Evolutionary conservation across 2,888 invertebrate species (phyloP).

Genomic region (Amiota minor): DNA sequence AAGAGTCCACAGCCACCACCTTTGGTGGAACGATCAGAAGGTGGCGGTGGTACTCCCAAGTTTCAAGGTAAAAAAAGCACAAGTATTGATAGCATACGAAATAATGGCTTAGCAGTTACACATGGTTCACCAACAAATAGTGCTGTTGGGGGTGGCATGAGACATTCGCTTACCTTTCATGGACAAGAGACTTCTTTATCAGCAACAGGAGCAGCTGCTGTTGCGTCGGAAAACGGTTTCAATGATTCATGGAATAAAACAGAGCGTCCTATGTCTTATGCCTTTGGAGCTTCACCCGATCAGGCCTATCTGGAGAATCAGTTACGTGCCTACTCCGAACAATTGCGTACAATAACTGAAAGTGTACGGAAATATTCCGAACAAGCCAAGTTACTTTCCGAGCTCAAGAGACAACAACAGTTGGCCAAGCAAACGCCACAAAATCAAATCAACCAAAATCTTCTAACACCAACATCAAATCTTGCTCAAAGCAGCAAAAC

Average conservation of each 20-base stretch:
- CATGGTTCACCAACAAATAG: neutral
- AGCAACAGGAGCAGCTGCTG: constrained; percentile 13
- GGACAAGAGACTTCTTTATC: constrained; percentile 55
- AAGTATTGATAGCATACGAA: constrained; percentile 66
- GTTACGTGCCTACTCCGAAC: constrained; percentile 72
- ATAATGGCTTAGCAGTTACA: constrained; percentile 32
- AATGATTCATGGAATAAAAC: constrained; percentile 50
- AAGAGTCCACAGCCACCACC: constrained; percentile 52
- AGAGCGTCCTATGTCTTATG: constrained; percentile 71
- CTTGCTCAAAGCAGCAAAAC: constrained; percentile 25
- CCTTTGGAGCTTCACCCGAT: constrained; percentile 70
- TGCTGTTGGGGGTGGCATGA: constrained; percentile 55
- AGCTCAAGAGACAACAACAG: constrained; percentile 72
- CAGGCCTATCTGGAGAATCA: constrained; percentile 73
- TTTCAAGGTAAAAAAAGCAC: constrained; percentile 62
- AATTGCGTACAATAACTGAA: constrained; percentile 72
- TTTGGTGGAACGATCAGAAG: neutral
- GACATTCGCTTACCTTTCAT: constrained; percentile 72
- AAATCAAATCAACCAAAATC: constrained; percentile 53
- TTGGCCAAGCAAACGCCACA: constrained; percentile 57
- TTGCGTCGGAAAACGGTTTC: constrained; percentile 45
- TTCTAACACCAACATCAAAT: constrained; percentile 49
- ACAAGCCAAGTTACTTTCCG: constrained; percentile 72
- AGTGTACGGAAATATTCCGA: constrained; percentile 73
- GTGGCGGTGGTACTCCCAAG: constrained; percentile 35